These are phyloP conservation scores for Sesia apiformis DNA, from an alignment of 2,888 invertebrate species.

Conservation along the genomic window DNA sequence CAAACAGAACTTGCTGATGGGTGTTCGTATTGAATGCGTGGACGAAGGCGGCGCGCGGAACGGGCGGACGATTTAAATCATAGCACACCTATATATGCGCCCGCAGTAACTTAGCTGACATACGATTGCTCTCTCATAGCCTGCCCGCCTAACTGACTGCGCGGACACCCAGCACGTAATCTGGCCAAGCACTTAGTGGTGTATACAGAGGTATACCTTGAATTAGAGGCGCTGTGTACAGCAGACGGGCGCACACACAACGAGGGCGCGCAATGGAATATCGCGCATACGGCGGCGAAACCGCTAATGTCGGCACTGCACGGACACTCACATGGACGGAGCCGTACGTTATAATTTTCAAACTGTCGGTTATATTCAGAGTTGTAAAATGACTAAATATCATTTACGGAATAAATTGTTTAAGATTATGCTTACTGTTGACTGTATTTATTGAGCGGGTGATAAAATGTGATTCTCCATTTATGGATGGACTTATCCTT, in stretches of 20 bases:
- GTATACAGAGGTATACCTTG: not conserved
- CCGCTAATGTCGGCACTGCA: conserved; percentile 10
- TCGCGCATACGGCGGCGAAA: conserved; percentile 21
- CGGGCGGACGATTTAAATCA: too few relatives aligned
- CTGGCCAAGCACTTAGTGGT: not conserved
- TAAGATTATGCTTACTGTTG: conserved; percentile 74
- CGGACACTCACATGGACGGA: conserved; percentile 2
- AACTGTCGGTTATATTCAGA: conserved; percentile 52
- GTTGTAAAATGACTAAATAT: conserved; percentile 66
- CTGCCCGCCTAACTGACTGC: too few relatives aligned
- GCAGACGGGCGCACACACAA: conserved; percentile 7
- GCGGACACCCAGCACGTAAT: too few relatives aligned
- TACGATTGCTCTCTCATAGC: too few relatives aligned
- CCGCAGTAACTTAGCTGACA: too few relatives aligned
- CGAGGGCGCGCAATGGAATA: conserved; percentile 4
- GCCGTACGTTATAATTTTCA: conserved; percentile 40
- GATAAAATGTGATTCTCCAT: conserved; percentile 69
- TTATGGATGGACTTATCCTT: conserved; percentile 63
- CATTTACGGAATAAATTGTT: conserved; percentile 67
- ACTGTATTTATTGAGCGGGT: conserved; percentile 73
- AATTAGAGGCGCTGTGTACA: conserved; percentile 1
- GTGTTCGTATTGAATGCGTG: too few relatives aligned
- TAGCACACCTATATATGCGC: too few relatives aligned
- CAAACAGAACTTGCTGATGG: too few relatives aligned
- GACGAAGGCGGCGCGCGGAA: too few relatives aligned